Percentiles rank a stretch among this genome's conserved stretches.
Evolutionary conservation across 37 sponge, comb jelly and placozoan species (phyloP).

Genomic region (Ephydatia muelleri): DNA sequence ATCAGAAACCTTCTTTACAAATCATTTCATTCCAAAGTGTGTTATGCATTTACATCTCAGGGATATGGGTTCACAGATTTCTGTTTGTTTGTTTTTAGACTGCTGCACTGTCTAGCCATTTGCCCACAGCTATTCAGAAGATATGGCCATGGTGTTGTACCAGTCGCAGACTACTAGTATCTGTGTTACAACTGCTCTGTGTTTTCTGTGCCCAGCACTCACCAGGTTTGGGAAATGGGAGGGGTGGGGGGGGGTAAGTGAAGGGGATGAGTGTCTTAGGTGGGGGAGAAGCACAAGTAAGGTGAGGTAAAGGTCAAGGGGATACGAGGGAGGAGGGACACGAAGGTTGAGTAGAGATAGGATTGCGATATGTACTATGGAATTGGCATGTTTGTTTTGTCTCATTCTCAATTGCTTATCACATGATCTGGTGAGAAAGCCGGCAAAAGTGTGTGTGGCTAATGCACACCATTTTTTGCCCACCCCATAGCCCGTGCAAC

Average conservation of each 20-base stretch:
- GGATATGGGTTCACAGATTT: not conserved
- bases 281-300: not conserved
- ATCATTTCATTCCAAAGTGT: slow-evolving; percentile 49
- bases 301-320: slow-evolving; percentile 40
- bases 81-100: slow-evolving; percentile 11
- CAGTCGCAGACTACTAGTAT: slow-evolving; percentile 6
- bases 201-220: slow-evolving; percentile 48
- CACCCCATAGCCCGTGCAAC: not conserved
- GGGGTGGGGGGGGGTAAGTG: slow-evolving; percentile 17
- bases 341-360: not conserved
- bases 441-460: not conserved
- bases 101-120: slow-evolving; percentile 21
- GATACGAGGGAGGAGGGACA: not conserved
- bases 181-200: slow-evolving; percentile 44
- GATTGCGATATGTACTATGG: not conserved
- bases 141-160: slow-evolving; percentile 69
- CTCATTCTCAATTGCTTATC: not conserved
- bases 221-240: slow-evolving; percentile 28
- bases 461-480: not conserved
- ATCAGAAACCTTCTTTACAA: slow-evolving; percentile 50
- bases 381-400: not conserved
- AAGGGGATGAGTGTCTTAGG: slow-evolving; percentile 13
- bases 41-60: not conserved
- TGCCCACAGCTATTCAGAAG: slow-evolving; percentile 32
- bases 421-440: not conserved